Evolutionary conservation across 2,113 vertebrate species (phyloP), one percentile per base, ranked within the genome.

Genomic region (Thymallus thymallus): DNA sequence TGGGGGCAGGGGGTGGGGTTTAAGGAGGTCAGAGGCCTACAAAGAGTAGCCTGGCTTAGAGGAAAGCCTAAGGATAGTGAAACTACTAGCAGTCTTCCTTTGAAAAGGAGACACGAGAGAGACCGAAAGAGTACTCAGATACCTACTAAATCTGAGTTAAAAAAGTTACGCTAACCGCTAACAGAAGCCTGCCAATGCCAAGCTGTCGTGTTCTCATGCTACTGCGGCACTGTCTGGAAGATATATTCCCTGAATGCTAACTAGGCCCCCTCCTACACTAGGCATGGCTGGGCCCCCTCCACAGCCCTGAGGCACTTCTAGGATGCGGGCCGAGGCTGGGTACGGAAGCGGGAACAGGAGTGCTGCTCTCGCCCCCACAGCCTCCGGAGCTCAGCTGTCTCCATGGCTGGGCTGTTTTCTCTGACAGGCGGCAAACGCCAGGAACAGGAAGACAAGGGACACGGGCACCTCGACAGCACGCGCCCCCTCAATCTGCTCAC

Each of bases 381-480:
- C 88, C 86, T 89, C 87, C 87, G 79, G 84, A 88, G 89, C 87
- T 79, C 89, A 88, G 84, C 90, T 88, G 91, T 88, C 88, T 88
- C 71, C 80, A 87, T 78, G 87, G 83, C 89, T 87, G 86, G 85
- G 84, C 87, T 90, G 88, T 88, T 89, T 87, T 87, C 88, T 78
- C 88, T 88, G 89, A 90, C 89, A 89, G 84, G 81, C 89, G 84
- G 86, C 72, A 81, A 87, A 82, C 86, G 86, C 87, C 86, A 86
- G 86, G 89, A 92, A 87, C 91, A 88, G 88, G 86, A 86, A 82
- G 86, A 83, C 91, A 77, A 75, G 91, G 86, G 89, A 92, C 82
- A 81, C 23, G 73, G 88, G 85, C 90, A 90, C 90, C 83, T 86
- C 85, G n/a, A 87, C 88, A 89, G 87, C 85, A 83, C 32, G 79